These are phyloP conservation scores for Hymenochirus boettgeri DNA, from an alignment of 2,113 vertebrate species.

Conservation along the genomic window DNA sequence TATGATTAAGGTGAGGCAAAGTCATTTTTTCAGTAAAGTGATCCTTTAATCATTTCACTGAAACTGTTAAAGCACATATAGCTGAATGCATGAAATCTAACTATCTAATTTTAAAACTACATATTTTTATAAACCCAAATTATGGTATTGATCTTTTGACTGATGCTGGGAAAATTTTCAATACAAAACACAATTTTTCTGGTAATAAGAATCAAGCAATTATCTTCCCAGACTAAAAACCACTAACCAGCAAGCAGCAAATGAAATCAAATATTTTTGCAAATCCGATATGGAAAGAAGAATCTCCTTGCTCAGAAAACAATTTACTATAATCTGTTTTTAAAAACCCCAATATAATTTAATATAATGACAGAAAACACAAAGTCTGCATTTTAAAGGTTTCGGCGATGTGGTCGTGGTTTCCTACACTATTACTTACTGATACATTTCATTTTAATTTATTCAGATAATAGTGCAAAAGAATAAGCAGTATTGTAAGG, in stretches of 20 bases:
- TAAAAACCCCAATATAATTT: too few relatives aligned
- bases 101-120: too few relatives aligned
- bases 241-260: not conserved
- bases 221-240: not conserved
- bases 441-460: slow-evolving; percentile 19
- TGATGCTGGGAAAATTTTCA: too few relatives aligned
- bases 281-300: not conserved
- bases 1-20: too few relatives aligned
- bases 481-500: slow-evolving; percentile 50
- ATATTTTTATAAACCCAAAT: too few relatives aligned
- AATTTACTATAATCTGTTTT: not conserved
- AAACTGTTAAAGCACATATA: too few relatives aligned
- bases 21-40: too few relatives aligned
- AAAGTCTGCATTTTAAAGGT: too few relatives aligned
- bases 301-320: not conserved
- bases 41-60: too few relatives aligned
- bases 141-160: too few relatives aligned
- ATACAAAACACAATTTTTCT: not conserved
- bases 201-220: not conserved
- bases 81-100: too few relatives aligned
- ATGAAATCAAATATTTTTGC: not conserved
- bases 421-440: not conserved
- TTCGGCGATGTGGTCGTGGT: too few relatives aligned
- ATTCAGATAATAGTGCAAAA: slow-evolving; percentile 31
- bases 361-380: not conserved